phyloP scores from a whole-genome alignment of 2,797 vertebrate species.

The Hippocampus kuda region DNA sequence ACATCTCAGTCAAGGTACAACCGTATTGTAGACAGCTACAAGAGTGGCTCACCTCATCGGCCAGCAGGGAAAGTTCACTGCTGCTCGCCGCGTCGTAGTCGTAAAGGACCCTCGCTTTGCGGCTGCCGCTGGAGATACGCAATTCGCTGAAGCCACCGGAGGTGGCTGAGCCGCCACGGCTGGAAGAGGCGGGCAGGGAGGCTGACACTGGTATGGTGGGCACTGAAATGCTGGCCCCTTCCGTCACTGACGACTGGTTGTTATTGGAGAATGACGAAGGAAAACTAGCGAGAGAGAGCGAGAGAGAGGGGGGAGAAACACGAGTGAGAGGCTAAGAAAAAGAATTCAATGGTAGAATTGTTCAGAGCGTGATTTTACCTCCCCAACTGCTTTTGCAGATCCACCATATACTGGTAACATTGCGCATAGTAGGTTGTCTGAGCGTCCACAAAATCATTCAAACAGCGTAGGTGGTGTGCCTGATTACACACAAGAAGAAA shows the following conservation, averaged over 20 bases:
- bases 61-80: constrained; percentile 91
- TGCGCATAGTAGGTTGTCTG: constrained; percentile 96
- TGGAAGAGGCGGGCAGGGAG: constrained; percentile 72
- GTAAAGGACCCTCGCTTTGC: constrained; percentile 93
- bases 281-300: constrained; percentile 70
- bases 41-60: constrained; percentile 81
- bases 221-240: constrained; percentile 68
- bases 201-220: constrained; percentile 73
- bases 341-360: background rate
- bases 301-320: background rate
- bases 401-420: constrained; percentile 97
- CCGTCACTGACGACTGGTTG: constrained; percentile 76
- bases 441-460: constrained; percentile 96
- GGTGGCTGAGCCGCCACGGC: constrained; percentile 55
- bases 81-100: constrained; percentile 98
- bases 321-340: background rate
- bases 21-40: background rate
- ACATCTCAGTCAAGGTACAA: background rate
- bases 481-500: constrained; percentile 33
- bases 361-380: constrained; percentile 65
- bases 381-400: constrained; percentile 97
- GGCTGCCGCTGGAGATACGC: constrained; percentile 77
- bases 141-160: constrained; percentile 78
- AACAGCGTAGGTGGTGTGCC: constrained; percentile 94
- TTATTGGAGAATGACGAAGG: constrained; percentile 89